A percentile compares a stretch with the other conserved stretches of the same genome.
phyloP scores from a whole-genome alignment of 2,113 vertebrate species.

The Protobothrops flavoviridis region DNA sequence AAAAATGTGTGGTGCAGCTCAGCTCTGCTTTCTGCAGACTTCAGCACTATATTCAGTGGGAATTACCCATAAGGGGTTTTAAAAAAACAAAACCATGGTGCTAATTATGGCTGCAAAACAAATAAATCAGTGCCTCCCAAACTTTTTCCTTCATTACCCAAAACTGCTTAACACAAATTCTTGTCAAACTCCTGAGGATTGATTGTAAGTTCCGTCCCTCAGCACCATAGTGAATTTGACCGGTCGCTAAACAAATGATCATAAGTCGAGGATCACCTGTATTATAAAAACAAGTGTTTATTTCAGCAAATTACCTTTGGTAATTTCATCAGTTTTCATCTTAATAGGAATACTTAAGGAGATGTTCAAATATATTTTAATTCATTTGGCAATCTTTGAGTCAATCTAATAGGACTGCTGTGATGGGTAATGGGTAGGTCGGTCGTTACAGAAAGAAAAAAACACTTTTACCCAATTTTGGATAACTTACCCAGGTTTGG shows the following conservation, averaged over 20 bases:
- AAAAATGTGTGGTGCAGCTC: slow-evolving; percentile 27
- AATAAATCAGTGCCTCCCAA: not conserved
- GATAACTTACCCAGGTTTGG: no score
- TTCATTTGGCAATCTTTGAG: not conserved
- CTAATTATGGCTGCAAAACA: slow-evolving; percentile 52
- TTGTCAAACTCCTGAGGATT: not conserved
- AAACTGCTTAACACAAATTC: not conserved
- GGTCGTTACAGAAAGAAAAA: no score
- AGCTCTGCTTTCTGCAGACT: slow-evolving; percentile 50
- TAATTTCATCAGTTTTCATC: not conserved
- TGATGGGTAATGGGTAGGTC: no score
- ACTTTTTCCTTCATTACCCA: not conserved
- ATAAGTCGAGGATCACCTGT: not conserved
- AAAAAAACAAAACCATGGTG: slow-evolving; percentile 7
- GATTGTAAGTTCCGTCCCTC: not conserved
- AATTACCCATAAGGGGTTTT: slow-evolving; percentile 50
- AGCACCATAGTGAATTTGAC: not conserved
- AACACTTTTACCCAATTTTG: no score
- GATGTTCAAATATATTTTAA: not conserved
- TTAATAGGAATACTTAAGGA: not conserved
- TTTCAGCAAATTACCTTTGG: not conserved
- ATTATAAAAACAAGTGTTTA: not conserved
- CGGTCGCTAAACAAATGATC: not conserved
- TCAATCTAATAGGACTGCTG: no score
- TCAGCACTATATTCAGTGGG: slow-evolving; percentile 54